phyloP scores from a whole-genome alignment of 2,797 vertebrate species.

The Eulemur mongoz region DNA sequence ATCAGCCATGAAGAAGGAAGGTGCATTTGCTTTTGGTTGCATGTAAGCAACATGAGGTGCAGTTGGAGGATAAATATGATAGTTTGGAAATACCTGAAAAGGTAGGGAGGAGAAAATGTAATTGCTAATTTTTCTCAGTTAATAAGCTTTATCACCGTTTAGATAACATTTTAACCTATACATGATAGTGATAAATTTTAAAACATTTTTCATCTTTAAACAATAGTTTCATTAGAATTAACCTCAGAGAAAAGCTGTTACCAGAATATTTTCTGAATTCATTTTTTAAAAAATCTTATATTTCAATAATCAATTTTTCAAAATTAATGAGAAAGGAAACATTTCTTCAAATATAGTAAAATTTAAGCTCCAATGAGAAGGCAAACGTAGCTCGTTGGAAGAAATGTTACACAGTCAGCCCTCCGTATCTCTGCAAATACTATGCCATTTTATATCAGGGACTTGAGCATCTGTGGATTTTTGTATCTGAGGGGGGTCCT shows the following conservation, averaged over 20 bases:
- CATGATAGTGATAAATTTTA: constrained; percentile 6
- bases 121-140: constrained; percentile 8
- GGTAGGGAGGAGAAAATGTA: constrained; percentile 8
- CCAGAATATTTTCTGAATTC: constrained; percentile 31
- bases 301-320: neutral
- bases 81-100: constrained; percentile 97
- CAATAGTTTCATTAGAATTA: neutral
- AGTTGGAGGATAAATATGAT: constrained; percentile 98
- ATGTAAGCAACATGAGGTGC: constrained; percentile 99
- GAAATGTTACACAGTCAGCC: neutral
- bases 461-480: neutral
- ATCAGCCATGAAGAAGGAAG: constrained; percentile 99
- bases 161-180: constrained; percentile 37
- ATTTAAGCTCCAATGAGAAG: neutral
- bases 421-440: neutral
- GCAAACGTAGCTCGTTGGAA: neutral
- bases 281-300: constrained; percentile 23
- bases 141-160: neutral
- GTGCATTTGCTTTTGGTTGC: constrained; percentile 99
- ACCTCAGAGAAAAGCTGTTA: constrained; percentile 26
- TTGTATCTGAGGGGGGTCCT: neutral
- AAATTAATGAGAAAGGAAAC: constrained; percentile 40
- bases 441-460: neutral
- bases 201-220: neutral
- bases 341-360: constrained; percentile 21